Percentiles rank a stretch among this genome's conserved stretches.
These are phyloP conservation scores for Sycophila texana DNA, from an alignment of 2,888 invertebrate species.

Conservation along the genomic window DNA sequence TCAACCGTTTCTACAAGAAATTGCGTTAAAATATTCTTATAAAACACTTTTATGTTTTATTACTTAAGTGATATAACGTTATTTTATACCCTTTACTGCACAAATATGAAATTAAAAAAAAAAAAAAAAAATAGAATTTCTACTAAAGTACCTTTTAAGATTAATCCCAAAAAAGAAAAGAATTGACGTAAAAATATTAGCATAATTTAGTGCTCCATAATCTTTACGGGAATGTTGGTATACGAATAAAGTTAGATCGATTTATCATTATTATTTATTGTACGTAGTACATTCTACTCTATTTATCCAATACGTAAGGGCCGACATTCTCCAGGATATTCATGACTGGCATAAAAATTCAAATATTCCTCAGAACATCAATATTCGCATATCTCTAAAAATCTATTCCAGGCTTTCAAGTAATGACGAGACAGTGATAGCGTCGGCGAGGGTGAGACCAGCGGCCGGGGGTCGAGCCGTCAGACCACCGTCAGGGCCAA, in stretches of 20 bases:
- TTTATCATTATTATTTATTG: conserved; percentile 11
- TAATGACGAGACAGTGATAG: conserved; percentile 14
- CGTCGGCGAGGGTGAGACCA: neutral
- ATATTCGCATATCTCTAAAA: conserved; percentile 39
- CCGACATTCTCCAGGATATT: conserved; percentile 11
- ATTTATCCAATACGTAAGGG: conserved; percentile 8
- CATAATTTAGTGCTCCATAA: too few species aligned
- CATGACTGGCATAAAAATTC: conserved; percentile 45
- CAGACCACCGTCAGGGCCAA: neutral
- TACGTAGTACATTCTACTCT: conserved; percentile 3
- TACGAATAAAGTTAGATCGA: too few species aligned
- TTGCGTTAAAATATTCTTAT: conserved; percentile 8
- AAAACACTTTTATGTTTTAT: neutral
- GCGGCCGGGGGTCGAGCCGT: neutral
- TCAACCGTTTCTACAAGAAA: neutral
- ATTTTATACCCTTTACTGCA: too few species aligned
- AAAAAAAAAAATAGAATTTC: too few species aligned
- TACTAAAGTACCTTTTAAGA: too few species aligned
- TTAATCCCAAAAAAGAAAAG: too few species aligned
- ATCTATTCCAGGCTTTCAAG: neutral
- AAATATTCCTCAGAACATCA: conserved; percentile 42
- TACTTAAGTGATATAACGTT: neutral
- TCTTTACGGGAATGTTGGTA: too few species aligned
- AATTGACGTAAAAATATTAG: too few species aligned
- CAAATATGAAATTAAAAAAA: too few species aligned